Evolutionary conservation across 2,888 invertebrate genomes (phyloP).

Genomic region (Apamea sordens): DNA sequence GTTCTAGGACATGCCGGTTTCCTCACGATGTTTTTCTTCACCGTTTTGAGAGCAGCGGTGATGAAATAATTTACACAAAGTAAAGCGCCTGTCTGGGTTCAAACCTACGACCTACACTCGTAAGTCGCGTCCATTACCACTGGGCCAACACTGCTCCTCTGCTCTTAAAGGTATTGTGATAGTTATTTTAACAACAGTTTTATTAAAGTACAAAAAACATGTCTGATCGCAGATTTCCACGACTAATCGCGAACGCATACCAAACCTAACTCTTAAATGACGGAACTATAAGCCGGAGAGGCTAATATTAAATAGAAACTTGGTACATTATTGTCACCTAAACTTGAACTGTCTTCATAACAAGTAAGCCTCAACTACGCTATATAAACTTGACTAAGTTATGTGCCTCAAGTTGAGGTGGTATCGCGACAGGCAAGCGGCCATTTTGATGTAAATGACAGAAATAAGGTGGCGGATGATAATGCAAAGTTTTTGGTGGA

Average conservation of each 20-base stretch:
- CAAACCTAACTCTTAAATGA: slow-evolving; percentile 30
- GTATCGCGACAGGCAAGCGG: slow-evolving; percentile 44
- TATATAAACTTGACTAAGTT: slow-evolving; percentile 56
- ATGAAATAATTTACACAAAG: no score
- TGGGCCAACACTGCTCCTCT: no score
- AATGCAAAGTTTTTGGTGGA: slow-evolving; percentile 27
- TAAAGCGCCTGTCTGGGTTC: no score
- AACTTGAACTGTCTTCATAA: slow-evolving; percentile 62
- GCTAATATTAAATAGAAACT: slow-evolving; percentile 65
- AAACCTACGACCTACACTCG: no score
- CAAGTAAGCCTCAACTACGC: slow-evolving; percentile 50
- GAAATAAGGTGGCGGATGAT: slow-evolving; percentile 22
- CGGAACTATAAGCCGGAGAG: slow-evolving; percentile 34
- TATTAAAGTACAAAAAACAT: background rate
- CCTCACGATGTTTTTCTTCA: no score
- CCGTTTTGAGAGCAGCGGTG: no score
- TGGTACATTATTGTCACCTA: slow-evolving; percentile 62
- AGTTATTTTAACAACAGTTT: background rate
- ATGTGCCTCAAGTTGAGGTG: slow-evolving; percentile 50
- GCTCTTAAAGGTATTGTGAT: background rate
- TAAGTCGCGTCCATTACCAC: no score
- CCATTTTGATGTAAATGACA: slow-evolving; percentile 53
- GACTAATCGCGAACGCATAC: slow-evolving; percentile 10
- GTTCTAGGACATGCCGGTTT: no score
- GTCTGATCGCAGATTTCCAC: background rate